Conservation (phyloP, 2,113 vertebrate genomes). For the Microtus montanus region DNA sequence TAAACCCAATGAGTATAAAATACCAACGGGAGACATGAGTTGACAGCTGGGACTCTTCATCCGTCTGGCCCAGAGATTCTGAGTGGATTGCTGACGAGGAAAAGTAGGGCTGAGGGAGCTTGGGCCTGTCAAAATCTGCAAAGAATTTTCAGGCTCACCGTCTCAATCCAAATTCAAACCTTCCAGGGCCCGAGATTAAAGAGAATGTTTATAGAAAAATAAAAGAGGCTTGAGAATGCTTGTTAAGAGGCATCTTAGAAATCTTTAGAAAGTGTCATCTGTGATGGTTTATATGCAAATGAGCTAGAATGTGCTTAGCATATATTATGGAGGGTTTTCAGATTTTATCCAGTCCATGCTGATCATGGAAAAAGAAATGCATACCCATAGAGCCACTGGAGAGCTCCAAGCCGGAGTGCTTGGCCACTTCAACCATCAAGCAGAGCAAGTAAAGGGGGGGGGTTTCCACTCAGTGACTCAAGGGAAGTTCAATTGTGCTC, state of each 20-base stretch:
- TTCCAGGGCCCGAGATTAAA: constrained; percentile 72
- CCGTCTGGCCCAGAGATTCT: constrained; percentile 57
- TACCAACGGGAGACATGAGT: constrained; percentile 71
- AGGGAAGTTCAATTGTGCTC: neutral
- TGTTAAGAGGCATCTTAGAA: constrained; percentile 78
- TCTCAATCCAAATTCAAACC: constrained; percentile 76
- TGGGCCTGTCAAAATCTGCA: constrained; percentile 71
- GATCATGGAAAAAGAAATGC: constrained; percentile 48
- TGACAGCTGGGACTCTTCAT: constrained; percentile 69
- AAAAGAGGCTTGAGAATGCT: constrained; percentile 77
- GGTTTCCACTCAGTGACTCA: neutral
- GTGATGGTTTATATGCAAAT: constrained; percentile 82
- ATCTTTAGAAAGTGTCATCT: constrained; percentile 79
- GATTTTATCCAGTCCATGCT: constrained; percentile 70
- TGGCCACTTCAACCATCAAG: neutral
- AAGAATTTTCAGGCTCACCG: constrained; percentile 68
- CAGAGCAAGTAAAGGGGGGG: neutral
- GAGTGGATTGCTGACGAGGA: constrained; percentile 64
- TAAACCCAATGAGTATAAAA: constrained; percentile 69
- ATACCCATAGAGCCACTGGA: neutral
- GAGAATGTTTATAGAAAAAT: constrained; percentile 78
- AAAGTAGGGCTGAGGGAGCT: constrained; percentile 67
- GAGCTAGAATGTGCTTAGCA: constrained; percentile 76
- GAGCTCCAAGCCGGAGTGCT: constrained; percentile 6
- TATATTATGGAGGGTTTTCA: constrained; percentile 74